Conservation (phyloP, 2,113 vertebrate genomes). For the Pogona vitticeps region DNA sequence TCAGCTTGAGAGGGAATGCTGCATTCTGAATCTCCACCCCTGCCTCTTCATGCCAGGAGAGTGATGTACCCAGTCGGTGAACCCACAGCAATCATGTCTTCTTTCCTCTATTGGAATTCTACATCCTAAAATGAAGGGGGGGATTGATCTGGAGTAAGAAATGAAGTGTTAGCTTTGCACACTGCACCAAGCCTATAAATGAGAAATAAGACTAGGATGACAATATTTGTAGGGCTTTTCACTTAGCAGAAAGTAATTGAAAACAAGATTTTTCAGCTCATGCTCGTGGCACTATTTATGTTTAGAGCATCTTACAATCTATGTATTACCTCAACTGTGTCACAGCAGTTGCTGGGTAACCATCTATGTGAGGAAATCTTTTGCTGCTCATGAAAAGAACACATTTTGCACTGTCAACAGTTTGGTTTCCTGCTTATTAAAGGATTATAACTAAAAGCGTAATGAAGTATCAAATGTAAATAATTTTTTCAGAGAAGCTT, state of each 20-base stretch:
- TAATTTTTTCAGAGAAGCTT: slow-evolving; percentile 59
- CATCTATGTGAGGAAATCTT: slow-evolving; percentile 39
- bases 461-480: slow-evolving; percentile 61
- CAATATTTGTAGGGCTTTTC: slow-evolving; percentile 50
- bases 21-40: too few relatives aligned
- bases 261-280: slow-evolving; percentile 60
- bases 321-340: slow-evolving; percentile 54
- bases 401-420: slow-evolving; percentile 59
- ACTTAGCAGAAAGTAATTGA: slow-evolving; percentile 61
- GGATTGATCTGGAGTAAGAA: not conserved
- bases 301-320: slow-evolving; percentile 56
- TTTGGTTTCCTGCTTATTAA: slow-evolving; percentile 62
- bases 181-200: slow-evolving; percentile 43
- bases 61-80: too few relatives aligned
- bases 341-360: slow-evolving; percentile 40
- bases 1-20: too few relatives aligned
- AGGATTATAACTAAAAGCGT: slow-evolving; percentile 68
- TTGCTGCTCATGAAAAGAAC: slow-evolving; percentile 47
- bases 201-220: slow-evolving; percentile 35
- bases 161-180: slow-evolving; percentile 42
- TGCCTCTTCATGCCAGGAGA: too few relatives aligned
- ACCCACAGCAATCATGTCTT: not conserved
- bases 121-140: not conserved
- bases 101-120: too few relatives aligned
- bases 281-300: slow-evolving; percentile 55